Evolutionary conservation across 53 echinoderm and acorn worm genomes (phyloP), one percentile per base, ranked within the genome.

Genomic region (Temnopleurus reevesii): DNA sequence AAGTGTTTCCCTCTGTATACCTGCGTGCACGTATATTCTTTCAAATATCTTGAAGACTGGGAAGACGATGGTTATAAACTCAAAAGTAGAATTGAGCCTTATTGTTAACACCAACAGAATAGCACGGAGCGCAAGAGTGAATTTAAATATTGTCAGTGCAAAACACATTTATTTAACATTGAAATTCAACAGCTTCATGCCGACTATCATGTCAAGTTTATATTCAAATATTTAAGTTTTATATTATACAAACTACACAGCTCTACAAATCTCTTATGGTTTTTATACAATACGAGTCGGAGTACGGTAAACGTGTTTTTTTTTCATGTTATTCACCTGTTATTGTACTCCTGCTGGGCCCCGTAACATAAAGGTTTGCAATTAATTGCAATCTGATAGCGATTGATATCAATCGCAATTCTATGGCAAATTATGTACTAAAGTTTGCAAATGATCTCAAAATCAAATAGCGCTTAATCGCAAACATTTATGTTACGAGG

Each of bases 171-270:
- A n/a, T n/a, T n/a, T n/a, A n/a, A n/a, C n/a, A 71, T 71, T 71
- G 71, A 71, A 71, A 41, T n/a, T 71, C 71, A 71, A 71, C 71
- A 71, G 71, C 71, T 71, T 71, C 71, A 71, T 71, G 71, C 71
- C 41, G 71, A 71, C 71, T 41, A 21, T 36, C n/a, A 71, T 26
- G 71, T 71, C 38, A 71, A 17, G 21, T 56, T 56, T 1, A 5
- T 55, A 2, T 55, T 8, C 19, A 10, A 1, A 55, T 23, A 18
- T 56, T 24, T 49, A 24, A 31, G 17, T 12, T 2, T 8, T 3
- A 9, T 59, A 26, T 17, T 7, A n/a, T 4, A 59, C 25, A 8
- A 59, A 59, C 59, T 10, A 0, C 26, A 10, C 1, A 59, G 29
- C 59, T 10, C 59, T n/a, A n/a, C 26, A 29, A 59, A 59, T 12